Conservation (phyloP, 2,797 vertebrate genomes). For the Neosalanx taihuensis region DNA sequence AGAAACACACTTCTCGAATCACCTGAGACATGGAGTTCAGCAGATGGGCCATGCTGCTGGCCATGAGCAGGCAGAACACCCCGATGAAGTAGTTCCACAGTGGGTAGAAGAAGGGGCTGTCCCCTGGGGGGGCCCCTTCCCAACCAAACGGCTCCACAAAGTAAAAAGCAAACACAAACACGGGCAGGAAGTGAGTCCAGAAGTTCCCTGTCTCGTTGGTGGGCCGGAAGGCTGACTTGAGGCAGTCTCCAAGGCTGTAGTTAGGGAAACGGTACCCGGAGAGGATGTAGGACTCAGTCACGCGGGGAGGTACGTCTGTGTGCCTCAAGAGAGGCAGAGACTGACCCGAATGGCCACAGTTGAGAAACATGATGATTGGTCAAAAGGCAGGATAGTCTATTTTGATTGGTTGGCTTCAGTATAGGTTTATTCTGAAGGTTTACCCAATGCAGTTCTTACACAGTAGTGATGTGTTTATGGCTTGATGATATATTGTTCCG, state of each 20-base stretch:
- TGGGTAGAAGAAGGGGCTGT: conserved; percentile 72
- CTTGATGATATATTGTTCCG: too few species aligned
- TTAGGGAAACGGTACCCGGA: conserved; percentile 80
- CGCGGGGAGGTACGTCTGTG: conserved; percentile 72
- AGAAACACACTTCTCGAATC: conserved; percentile 73
- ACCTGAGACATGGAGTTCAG: conserved; percentile 80
- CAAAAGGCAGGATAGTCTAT: not conserved
- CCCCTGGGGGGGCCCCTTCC: conserved; percentile 46
- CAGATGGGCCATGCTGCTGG: conserved; percentile 74
- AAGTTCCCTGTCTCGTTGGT: conserved; percentile 83
- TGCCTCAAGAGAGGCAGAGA: conserved; percentile 68
- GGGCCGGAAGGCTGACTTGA: conserved; percentile 76
- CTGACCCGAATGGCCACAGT: conserved; percentile 40
- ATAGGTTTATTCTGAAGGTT: not conserved
- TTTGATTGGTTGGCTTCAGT: too few species aligned
- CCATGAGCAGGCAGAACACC: conserved; percentile 74
- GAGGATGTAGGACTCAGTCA: conserved; percentile 79
- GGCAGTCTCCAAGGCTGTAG: conserved; percentile 75
- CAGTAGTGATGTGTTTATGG: not conserved
- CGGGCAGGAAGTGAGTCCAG: conserved; percentile 81
- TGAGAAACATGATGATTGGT: conserved; percentile 59
- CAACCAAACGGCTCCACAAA: conserved; percentile 71
- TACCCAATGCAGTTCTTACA: not conserved
- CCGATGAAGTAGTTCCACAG: conserved; percentile 78
- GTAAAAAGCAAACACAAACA: conserved; percentile 74